These are phyloP conservation scores for Drosophila hamatofila DNA, from an alignment of 2,888 invertebrate species.

Conservation along the genomic window DNA sequence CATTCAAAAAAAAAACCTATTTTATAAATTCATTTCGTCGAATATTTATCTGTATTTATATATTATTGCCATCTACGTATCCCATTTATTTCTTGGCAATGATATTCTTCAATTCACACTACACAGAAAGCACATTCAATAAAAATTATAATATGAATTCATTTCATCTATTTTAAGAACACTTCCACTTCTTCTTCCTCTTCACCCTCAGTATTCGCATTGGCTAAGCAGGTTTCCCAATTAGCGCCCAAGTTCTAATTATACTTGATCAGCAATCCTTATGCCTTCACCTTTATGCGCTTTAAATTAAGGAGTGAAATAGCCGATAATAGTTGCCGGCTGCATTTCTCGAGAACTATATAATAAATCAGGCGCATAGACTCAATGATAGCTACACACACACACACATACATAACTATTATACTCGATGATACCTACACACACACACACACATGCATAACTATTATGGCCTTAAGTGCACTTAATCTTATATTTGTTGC, in stretches of 20 bases:
- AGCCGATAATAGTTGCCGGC: slow-evolving; percentile 3
- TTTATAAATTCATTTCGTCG: too few relatives aligned
- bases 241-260: background rate
- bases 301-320: background rate
- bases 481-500: slow-evolving; percentile 14
- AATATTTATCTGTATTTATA: too few relatives aligned
- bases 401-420: background rate
- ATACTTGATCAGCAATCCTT: background rate
- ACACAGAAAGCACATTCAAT: too few relatives aligned
- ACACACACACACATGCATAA: background rate
- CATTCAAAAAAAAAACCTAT: too few relatives aligned
- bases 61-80: too few relatives aligned
- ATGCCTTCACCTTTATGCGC: slow-evolving; percentile 1
- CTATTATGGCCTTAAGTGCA: slow-evolving; percentile 19
- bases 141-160: background rate
- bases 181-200: background rate
- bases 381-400: background rate
- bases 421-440: background rate
- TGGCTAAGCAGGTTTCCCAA: slow-evolving; percentile 7
- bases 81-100: too few relatives aligned
- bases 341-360: slow-evolving; percentile 1
- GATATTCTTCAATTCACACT: background rate
- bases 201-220: background rate
- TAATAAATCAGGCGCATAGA: slow-evolving; percentile 5
- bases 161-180: background rate